Evolutionary conservation across 2,888 invertebrate species (phyloP), one percentile per base, ranked within the genome.

Genomic region (Ormia ochracea): DNA sequence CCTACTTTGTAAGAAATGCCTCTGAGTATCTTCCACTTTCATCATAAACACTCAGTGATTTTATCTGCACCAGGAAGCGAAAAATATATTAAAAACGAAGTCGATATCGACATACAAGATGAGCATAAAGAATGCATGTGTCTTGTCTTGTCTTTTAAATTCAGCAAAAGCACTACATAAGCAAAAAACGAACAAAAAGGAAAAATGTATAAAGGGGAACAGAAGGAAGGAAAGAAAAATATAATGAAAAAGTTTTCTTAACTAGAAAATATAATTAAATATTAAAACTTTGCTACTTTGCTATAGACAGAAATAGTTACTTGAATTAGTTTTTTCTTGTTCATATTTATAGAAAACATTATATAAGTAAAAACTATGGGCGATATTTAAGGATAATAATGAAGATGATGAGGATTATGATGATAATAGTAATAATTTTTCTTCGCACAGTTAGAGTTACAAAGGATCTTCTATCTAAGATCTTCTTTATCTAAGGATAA

Each of bases 261-360:
- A 9, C 21, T 52, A n/a, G 52, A 56, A 77, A 68, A 48, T 54
- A 66, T 79, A 79, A 79, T 79, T 75, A 79, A 75, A 79, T 75
- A 52, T 79, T 74, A 70, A 65, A 70, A 75, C 75, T n/a, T n/a
- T n/a, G n/a, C n/a, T n/a, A 75, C 63, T 79, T 75, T 63, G 36
- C 45, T 65, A 3, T 43, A 72, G 63, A 63, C 43, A 61, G 63
- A 72, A 21, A 41, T 12, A 23, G 12, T 59, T 23, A 6, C 38
- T 21, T 4, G 33, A 26, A 19, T 28, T 68, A 31, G 23, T 54
- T 23, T 6, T 43, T 31, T 10, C 19, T 21, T 68, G 14, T 19
- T 9, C 9, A 1, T 52, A 7, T 28, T 43, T 52, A 36, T 45
- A 26, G 9, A 54, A 75, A 50, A 61, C 41, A 75, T 61, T 31